Base-by-base conservation (phyloP, 2,888 invertebrate genomes). In the Amphimallon solstitiale region DNA sequence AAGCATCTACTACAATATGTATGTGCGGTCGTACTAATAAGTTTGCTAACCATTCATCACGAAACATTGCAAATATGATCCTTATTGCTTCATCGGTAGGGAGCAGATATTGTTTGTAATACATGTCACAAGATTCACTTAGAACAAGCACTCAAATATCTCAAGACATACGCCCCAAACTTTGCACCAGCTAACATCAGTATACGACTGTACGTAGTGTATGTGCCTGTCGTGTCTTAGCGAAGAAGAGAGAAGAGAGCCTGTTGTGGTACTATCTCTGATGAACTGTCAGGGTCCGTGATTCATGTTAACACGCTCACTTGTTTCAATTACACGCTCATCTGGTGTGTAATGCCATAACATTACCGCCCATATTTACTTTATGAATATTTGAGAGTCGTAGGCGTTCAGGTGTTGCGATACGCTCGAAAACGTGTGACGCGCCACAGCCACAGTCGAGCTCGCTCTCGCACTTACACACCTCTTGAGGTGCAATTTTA, bases 311-410 rank as follows among this genome's bases (percentile, higher is more conserved):
- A 65, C 62, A 68, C 62, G 68, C 60, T 65, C 65, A 52, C 65
- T 66, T 65, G 54, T 46, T 68, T 38, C 65, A 65, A 68, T 68
- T 68, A 68, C 65, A 68, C 60, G 68, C 65, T 68, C 59, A 60
- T 66, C 35, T 61, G 52, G 37, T 51, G 59, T 62, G 68, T 68
- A 65, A 71, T 65, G 68, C 68, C 54, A n/a, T 46, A 17, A 19
- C 35, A 14, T 15, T 29, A 12, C 23, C 15, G 15, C 15, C 10
- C 17, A 49, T 52, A 29, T 52, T 52, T 52, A 52, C 52, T 29
- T 52, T n/a, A 29, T 29, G 52, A 52, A 52, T 52, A 29, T 29
- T 21, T 29, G 52, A 52, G 29, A 19, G 35, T 35, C 52, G 21
- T 29, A n/a, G 17, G 17, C 23, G 49, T 17, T 49, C 19, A 49